phyloP scores from a whole-genome alignment of 1,140 invertebrate genomes.

The Helicoverpa armigera region DNA sequence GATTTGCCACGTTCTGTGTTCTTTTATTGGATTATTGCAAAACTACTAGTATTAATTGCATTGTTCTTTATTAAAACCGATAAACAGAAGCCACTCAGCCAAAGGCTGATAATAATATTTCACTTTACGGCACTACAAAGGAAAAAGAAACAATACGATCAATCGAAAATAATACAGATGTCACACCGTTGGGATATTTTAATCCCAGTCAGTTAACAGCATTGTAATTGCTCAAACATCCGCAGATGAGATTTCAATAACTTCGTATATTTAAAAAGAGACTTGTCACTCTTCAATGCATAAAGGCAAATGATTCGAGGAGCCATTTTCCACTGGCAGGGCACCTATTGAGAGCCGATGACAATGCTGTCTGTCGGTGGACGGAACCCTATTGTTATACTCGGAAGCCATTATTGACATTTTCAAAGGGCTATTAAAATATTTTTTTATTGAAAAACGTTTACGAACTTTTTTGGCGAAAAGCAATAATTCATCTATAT shows the following conservation, averaged over 20 bases:
- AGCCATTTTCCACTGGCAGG: conserved; percentile 66
- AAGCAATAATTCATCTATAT: conserved; percentile 59
- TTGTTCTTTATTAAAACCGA: neutral
- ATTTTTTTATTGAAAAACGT: conserved; percentile 68
- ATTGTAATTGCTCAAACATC: conserved; percentile 42
- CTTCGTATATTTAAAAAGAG: conserved; percentile 56
- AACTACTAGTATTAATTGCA: neutral
- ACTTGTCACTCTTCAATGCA: conserved; percentile 60
- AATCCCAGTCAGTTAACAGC: conserved; percentile 28
- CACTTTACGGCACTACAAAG: neutral
- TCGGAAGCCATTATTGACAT: conserved; percentile 73
- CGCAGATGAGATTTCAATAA: conserved; percentile 62
- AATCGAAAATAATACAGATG: neutral
- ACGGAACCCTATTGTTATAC: conserved; percentile 68
- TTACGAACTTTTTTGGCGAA: conserved; percentile 58
- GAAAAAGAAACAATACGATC: neutral
- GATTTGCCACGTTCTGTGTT: neutral
- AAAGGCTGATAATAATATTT: neutral
- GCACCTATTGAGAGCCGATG: conserved; percentile 60
- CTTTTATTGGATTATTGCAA: neutral
- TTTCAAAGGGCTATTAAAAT: conserved; percentile 72
- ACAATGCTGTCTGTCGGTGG: conserved; percentile 65
- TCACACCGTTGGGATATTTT: conserved; percentile 15
- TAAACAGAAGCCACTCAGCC: neutral
- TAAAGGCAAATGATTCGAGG: conserved; percentile 64